These are phyloP conservation scores for Augochlora pura DNA, from an alignment of 1,140 invertebrate species.

Conservation along the genomic window DNA sequence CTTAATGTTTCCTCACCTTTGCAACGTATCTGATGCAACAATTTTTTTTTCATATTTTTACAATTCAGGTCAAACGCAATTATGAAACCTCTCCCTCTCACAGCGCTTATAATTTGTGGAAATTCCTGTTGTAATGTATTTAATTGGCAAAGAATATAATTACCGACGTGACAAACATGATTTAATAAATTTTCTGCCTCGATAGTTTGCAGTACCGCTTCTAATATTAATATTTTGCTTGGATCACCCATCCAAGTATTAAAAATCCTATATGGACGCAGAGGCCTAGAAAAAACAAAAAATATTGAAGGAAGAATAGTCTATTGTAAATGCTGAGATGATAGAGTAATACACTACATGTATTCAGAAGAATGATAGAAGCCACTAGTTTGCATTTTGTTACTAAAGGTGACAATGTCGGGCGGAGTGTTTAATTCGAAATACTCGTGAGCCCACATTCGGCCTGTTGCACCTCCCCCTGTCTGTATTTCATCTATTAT, in stretches of 20 bases:
- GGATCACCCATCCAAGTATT: slow-evolving; percentile 34
- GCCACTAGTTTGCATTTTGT: slow-evolving; percentile 41
- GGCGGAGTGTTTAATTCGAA: slow-evolving; percentile 32
- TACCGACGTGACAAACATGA: slow-evolving; percentile 31
- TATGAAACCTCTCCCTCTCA: slow-evolving; percentile 40
- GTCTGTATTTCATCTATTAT: slow-evolving; percentile 40
- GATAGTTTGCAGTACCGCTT: slow-evolving; percentile 29
- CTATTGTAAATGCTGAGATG: not conserved
- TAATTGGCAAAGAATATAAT: slow-evolving; percentile 40
- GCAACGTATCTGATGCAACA: slow-evolving; percentile 8
- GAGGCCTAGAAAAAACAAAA: slow-evolving; percentile 2
- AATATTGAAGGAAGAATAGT: not conserved
- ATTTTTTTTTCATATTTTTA: slow-evolving; percentile 15
- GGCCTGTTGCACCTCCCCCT: slow-evolving; percentile 36
- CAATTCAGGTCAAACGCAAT: slow-evolving; percentile 23
- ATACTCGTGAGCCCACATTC: slow-evolving; percentile 47
- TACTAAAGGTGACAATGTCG: slow-evolving; percentile 33
- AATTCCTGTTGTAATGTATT: slow-evolving; percentile 37
- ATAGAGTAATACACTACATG: slow-evolving; percentile 19
- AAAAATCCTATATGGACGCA: slow-evolving; percentile 25
- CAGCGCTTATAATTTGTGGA: slow-evolving; percentile 22
- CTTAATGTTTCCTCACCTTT: slow-evolving; percentile 20
- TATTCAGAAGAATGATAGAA: slow-evolving; percentile 40
- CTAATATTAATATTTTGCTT: slow-evolving; percentile 27
- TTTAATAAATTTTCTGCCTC: slow-evolving; percentile 38